These are phyloP conservation scores for Colletes latitarsis DNA, from an alignment of 1,140 invertebrate genomes.

Conservation along the genomic window DNA sequence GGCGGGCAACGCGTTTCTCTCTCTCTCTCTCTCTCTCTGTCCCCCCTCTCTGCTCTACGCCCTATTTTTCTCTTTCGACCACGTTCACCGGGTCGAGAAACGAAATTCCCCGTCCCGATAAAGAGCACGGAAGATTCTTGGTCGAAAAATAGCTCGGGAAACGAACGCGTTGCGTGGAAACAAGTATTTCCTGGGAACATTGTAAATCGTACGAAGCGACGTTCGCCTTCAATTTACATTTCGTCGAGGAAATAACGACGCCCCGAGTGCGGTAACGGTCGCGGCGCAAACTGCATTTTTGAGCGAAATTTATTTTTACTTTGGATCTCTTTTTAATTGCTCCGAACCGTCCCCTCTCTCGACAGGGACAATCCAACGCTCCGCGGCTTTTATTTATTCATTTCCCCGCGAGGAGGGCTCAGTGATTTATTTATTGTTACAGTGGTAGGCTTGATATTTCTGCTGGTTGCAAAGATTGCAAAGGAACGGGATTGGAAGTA, in stretches of 20 bases:
- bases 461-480: no score
- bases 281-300: neutral
- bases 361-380: no score
- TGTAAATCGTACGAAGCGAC: neutral
- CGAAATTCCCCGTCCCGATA: neutral
- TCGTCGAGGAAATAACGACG: neutral
- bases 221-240: conserved; percentile 5
- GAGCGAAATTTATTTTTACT: no score
- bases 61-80: no score
- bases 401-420: no score
- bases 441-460: no score
- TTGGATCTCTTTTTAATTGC: no score
- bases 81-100: neutral
- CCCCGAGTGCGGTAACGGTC: neutral
- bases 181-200: neutral
- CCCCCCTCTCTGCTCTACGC: neutral
- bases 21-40: neutral
- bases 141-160: neutral
- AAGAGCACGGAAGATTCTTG: neutral
- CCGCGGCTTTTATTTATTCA: no score
- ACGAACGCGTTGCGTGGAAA: neutral
- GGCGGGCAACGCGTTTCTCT: neutral
- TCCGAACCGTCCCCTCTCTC: no score
- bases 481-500: no score
- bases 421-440: no score